phyloP scores from a whole-genome alignment of 2,888 invertebrate species.

The Phymatocera aterrima region DNA sequence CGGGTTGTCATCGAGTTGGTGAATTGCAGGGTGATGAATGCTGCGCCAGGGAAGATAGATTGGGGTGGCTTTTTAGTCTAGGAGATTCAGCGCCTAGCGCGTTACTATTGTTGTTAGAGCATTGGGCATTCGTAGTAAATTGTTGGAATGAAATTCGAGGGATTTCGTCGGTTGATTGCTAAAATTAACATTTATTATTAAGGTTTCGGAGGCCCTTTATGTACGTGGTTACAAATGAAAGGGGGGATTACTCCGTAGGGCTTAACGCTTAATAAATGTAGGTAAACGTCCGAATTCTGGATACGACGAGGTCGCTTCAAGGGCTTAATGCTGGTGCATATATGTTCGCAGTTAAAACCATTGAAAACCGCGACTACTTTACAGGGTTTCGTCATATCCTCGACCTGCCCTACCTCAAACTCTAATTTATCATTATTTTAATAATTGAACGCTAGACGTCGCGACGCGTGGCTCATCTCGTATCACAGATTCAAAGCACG shows the following conservation, averaged over 20 bases:
- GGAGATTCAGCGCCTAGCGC: background rate
- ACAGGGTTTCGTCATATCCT: conserved; percentile 64
- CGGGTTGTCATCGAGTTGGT: background rate
- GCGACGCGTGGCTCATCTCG: too few relatives aligned
- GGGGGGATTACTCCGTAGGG: conserved; percentile 27
- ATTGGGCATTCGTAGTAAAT: conserved; percentile 11
- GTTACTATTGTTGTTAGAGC: conserved; percentile 12
- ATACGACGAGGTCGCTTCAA: conserved; percentile 28
- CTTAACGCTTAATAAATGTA: conserved; percentile 35
- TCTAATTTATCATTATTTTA: conserved; percentile 7
- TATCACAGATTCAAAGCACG: background rate
- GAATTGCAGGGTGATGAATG: background rate
- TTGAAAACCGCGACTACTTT: conserved; percentile 74
- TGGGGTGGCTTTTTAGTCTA: conserved; percentile 10
- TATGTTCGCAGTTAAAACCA: conserved; percentile 3
- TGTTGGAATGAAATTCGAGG: conserved; percentile 19
- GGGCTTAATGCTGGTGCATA: conserved; percentile 23
- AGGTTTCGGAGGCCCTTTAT: conserved; percentile 31
- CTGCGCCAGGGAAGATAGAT: background rate
- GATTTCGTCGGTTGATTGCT: conserved; percentile 35
- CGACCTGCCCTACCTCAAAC: background rate
- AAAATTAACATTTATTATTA: conserved; percentile 42
- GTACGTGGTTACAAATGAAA: conserved; percentile 37
- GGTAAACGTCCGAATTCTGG: conserved; percentile 33
- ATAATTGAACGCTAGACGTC: background rate